Evolutionary conservation across 2,113 vertebrate species (phyloP).

Genomic region (Gymnocephalus cernua): DNA sequence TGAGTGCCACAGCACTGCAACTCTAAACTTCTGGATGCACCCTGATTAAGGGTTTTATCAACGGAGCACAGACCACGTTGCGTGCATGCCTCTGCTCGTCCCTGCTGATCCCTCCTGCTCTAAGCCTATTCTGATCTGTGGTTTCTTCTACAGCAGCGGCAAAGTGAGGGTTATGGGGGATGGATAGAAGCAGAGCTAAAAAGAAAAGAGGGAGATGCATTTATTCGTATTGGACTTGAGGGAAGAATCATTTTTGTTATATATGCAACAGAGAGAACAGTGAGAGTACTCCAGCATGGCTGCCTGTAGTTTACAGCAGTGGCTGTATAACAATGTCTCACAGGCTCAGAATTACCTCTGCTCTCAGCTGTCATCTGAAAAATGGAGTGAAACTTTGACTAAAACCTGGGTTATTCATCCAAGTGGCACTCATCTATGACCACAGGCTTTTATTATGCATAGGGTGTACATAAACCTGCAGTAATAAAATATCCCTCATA

Average conservation of each 20-base stretch:
- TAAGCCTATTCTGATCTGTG: constrained; percentile 67
- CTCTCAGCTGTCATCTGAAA: constrained; percentile 53
- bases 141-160: constrained; percentile 36
- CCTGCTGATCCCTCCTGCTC: constrained; percentile 58
- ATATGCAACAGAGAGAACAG: constrained; percentile 45
- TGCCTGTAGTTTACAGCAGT: constrained; percentile 25
- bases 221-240: constrained; percentile 54
- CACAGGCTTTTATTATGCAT: constrained; percentile 72
- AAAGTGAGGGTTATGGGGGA: constrained; percentile 24
- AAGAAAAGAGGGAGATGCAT: constrained; percentile 44
- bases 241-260: constrained; percentile 48
- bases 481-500: constrained; percentile 70
- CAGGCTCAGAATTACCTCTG: constrained; percentile 41
- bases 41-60: constrained; percentile 74
- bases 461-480: constrained; percentile 57
- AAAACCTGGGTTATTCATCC: constrained; percentile 65
- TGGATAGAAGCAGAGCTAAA: constrained; percentile 27
- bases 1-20: constrained; percentile 25
- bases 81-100: constrained; percentile 51
- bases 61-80: constrained; percentile 62
- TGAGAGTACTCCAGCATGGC: constrained; percentile 28
- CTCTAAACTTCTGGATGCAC: constrained; percentile 44
- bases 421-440: constrained; percentile 63
- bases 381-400: constrained; percentile 56
- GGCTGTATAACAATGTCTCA: constrained; percentile 30